phyloP scores from a whole-genome alignment of 2,797 vertebrate species.

The Hephaestus fuliginosus region DNA sequence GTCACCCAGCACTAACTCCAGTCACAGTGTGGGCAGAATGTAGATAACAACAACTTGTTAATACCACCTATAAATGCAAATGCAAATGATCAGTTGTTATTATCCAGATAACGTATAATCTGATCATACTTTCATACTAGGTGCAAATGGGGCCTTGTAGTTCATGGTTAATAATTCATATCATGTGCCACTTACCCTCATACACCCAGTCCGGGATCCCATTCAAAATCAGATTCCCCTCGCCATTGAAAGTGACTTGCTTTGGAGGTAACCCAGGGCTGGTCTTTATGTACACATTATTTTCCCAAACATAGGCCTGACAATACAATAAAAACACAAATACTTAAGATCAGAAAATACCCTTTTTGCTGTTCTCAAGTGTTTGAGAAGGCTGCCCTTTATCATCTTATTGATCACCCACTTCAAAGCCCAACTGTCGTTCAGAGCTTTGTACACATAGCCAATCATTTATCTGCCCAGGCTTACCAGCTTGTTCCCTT shows the following conservation, averaged over 20 bases:
- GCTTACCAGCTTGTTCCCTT: conserved; percentile 93
- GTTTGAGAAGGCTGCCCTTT: conserved; percentile 28
- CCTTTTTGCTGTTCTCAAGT: conserved; percentile 7
- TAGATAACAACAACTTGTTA: too few species aligned
- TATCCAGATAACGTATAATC: neutral
- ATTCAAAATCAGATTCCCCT: conserved; percentile 90
- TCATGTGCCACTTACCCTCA: conserved; percentile 86
- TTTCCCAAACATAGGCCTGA: conserved; percentile 92
- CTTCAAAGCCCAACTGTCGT: conserved; percentile 25
- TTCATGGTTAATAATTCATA: too few species aligned
- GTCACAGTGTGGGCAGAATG: neutral
- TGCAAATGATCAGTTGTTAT: neutral
- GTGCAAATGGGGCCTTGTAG: neutral
- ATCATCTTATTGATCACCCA: conserved; percentile 1
- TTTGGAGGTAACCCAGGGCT: conserved; percentile 75
- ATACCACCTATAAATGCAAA: neutral
- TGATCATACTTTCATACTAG: neutral
- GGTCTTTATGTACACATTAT: conserved; percentile 92
- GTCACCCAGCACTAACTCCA: too few species aligned
- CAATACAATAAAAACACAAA: conserved; percentile 15
- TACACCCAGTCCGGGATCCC: conserved; percentile 98
- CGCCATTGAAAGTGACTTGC: conserved; percentile 88
- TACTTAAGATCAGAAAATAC: neutral
- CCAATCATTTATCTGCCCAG: neutral
- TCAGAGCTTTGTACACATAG: neutral